Percentiles rank a stretch among this genome's conserved stretches.
These are phyloP conservation scores for Mesoclemmys tuberculata DNA, from an alignment of 2,113 vertebrate genomes.

Conservation along the genomic window DNA sequence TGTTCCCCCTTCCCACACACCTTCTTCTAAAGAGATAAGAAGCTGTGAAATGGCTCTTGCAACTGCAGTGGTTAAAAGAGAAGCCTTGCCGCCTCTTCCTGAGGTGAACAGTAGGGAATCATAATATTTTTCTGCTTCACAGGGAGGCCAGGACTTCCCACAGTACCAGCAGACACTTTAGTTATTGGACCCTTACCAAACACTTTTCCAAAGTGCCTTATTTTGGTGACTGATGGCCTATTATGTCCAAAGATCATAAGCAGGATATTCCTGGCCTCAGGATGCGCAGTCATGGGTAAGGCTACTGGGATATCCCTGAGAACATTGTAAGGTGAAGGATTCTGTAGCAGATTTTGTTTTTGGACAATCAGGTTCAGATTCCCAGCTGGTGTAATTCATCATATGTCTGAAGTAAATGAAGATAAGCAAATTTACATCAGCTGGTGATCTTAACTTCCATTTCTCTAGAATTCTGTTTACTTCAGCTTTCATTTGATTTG, in stretches of 20 bases:
- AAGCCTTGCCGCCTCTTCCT: neutral
- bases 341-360: neutral
- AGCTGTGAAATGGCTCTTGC: neutral
- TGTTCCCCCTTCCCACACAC: neutral
- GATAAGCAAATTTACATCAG: neutral
- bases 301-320: neutral
- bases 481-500: neutral
- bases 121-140: neutral
- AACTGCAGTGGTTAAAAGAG: neutral
- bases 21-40: neutral
- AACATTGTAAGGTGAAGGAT: neutral
- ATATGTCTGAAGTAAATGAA: neutral
- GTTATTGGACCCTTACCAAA: neutral
- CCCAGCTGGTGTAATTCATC: neutral
- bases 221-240: neutral
- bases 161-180: neutral
- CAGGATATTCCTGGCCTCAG: neutral
- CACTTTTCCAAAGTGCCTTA: neutral
- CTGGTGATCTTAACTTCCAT: neutral
- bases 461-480: neutral
- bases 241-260: neutral
- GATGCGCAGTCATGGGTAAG: neutral
- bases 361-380: neutral
- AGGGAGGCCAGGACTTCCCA: neutral
- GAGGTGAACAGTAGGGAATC: neutral